These are phyloP conservation scores for Eriocheir sinensis DNA, from an alignment of 1,140 invertebrate genomes.

Conservation along the genomic window DNA sequence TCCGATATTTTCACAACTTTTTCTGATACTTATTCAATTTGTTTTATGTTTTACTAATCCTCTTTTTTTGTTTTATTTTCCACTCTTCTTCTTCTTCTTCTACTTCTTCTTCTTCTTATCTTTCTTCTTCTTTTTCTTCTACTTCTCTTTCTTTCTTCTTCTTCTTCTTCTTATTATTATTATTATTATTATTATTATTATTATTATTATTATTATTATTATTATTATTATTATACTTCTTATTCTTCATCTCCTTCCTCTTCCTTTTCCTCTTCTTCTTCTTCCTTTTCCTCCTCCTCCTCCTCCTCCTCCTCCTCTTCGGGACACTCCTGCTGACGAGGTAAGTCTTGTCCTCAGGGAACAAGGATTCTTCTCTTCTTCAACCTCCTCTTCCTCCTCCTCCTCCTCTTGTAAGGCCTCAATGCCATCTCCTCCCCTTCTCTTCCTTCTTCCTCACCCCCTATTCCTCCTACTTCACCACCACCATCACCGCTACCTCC, in stretches of 20 bases:
- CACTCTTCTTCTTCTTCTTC: background rate
- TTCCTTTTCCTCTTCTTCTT: background rate
- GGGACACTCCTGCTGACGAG: background rate
- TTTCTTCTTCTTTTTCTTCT: background rate
- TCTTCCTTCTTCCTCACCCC: background rate
- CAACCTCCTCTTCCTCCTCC: constrained; percentile 10
- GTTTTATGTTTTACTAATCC: background rate
- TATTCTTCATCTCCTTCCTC: too few species aligned
- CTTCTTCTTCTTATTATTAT: constrained; percentile 35
- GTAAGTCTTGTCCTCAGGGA: too few species aligned
- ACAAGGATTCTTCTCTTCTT: background rate
- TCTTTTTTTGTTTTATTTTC: background rate
- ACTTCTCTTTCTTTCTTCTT: background rate
- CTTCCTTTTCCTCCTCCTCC: constrained; percentile 15
- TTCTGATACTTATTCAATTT: too few species aligned
- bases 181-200: too few species aligned
- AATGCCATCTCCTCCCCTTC: background rate
- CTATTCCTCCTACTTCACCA: background rate
- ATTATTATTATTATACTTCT: too few species aligned
- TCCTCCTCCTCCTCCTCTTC: constrained; percentile 25
- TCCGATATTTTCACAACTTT: too few species aligned
- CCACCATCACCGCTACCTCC: background rate
- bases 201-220: too few species aligned
- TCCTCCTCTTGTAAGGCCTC: background rate
- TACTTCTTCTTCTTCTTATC: too few species aligned